Base-by-base conservation (phyloP, 37 sponge, comb jelly and placozoan species). In the Beroe forskalii region DNA sequence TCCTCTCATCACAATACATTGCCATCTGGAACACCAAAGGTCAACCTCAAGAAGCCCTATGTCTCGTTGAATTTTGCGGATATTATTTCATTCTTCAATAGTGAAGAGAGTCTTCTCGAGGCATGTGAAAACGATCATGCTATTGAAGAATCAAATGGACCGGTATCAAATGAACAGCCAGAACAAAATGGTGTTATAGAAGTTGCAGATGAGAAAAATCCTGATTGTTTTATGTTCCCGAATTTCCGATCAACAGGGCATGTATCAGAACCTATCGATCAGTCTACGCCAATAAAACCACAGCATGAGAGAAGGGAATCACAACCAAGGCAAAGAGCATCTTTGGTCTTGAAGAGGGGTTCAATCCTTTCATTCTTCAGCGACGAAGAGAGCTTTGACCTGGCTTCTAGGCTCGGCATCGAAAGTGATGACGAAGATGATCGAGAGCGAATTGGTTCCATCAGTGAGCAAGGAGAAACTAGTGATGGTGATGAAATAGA, bases 31-130 rank as follows among this genome's bases (percentile, higher is more conserved):
- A 6, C 55, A 17, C 72, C 72, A 2, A 28, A 69, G 12, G 35
- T 32, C 38, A 32, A 69, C 32, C 38, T 69, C 20, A 27, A 32
- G 38, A 69, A 69, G 17, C 72, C 72, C 17, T 69, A 69, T 69
- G 20, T 69, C 32, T 69, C 72, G 19, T 37, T 69, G 0, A 69
- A 69, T 37, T 69, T 69, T 69, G 28, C 72, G 4, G 72, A 69
- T 37, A 69, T 69, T 37, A 69, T 69, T 32, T 32, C 72, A 17
- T 69, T 69, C 38, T 69, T 32, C 72, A 69, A 69, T 17, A 69
- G 72, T 32, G 72, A 69, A 35, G 72, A 69, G 17, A 69, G 72
- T 69, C 72, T 69, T 33, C 72, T 69, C 14, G 33, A 69, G 35
- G 72, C 72, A 20, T 69, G 38, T 32, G 72, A 69, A 32, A 31